These are phyloP conservation scores for Cyanoliseus patagonus DNA, from an alignment of 2,113 vertebrate species.

Conservation along the genomic window DNA sequence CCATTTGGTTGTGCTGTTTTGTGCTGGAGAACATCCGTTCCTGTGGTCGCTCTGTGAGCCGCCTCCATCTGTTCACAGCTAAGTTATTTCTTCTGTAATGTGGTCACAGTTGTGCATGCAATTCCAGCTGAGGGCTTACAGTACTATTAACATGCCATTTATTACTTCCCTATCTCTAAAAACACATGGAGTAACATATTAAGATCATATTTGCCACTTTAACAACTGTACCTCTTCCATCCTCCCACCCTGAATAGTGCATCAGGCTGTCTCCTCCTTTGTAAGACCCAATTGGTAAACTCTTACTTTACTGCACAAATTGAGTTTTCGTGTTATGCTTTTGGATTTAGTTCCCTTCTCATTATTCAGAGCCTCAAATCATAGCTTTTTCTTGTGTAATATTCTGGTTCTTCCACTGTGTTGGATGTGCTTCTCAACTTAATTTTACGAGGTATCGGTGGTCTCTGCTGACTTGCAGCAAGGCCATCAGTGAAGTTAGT, in stretches of 20 bases:
- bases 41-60: neutral
- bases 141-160: neutral
- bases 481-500: neutral
- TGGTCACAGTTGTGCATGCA: neutral
- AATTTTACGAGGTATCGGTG: neutral
- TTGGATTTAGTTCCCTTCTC: neutral
- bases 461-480: neutral
- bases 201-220: neutral
- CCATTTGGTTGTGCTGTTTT: neutral
- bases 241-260: neutral
- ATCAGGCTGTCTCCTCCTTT: neutral
- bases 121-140: neutral
- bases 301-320: neutral
- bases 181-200: neutral
- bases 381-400: neutral
- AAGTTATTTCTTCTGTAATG: neutral
- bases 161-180: neutral
- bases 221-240: neutral
- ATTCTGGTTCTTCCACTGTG: neutral
- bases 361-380: neutral
- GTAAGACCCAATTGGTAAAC: neutral
- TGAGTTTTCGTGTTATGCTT: neutral
- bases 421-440: neutral
- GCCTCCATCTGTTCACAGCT: neutral
- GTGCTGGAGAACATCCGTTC: neutral